These are phyloP conservation scores for Bergia puertoricense DNA, from an alignment of 92 coral and sea anemone species.

Conservation along the genomic window DNA sequence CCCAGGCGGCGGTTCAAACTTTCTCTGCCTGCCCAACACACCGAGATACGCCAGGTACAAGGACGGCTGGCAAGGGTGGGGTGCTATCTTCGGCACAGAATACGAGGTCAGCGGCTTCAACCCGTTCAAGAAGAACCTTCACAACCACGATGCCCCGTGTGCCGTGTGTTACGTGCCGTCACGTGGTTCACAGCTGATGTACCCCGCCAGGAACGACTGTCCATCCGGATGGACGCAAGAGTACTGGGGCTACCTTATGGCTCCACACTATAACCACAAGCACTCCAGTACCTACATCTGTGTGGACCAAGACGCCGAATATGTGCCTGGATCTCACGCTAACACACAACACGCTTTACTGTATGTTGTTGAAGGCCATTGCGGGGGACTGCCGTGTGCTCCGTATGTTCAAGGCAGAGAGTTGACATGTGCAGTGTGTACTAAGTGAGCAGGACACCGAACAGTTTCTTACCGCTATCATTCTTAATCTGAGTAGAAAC, in stretches of 20 bases:
- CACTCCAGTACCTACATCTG: not conserved
- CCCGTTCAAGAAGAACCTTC: not conserved
- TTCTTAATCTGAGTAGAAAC: not conserved
- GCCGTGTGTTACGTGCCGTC: too few species aligned
- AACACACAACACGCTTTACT: not conserved
- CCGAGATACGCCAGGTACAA: not conserved
- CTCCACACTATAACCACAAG: not conserved
- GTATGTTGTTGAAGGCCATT: not conserved
- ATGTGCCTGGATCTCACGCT: not conserved
- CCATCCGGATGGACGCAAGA: not conserved
- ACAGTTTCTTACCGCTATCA: not conserved
- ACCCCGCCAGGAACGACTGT: too few species aligned
- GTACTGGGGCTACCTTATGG: slow-evolving; percentile 8
- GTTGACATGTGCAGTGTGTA: not conserved
- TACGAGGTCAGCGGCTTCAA: not conserved
- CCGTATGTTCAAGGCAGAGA: not conserved
- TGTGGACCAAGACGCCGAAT: slow-evolving; percentile 3
- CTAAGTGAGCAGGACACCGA: not conserved
- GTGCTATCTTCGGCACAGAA: not conserved
- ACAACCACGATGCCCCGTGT: not conserved
- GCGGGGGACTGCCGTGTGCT: not conserved
- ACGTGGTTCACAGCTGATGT: too few species aligned
- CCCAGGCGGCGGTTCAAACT: not conserved
- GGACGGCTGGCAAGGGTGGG: not conserved
- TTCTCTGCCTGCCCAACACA: not conserved